These are phyloP conservation scores for Pterostichus niger DNA, from an alignment of 2,888 invertebrate genomes.

Conservation along the genomic window DNA sequence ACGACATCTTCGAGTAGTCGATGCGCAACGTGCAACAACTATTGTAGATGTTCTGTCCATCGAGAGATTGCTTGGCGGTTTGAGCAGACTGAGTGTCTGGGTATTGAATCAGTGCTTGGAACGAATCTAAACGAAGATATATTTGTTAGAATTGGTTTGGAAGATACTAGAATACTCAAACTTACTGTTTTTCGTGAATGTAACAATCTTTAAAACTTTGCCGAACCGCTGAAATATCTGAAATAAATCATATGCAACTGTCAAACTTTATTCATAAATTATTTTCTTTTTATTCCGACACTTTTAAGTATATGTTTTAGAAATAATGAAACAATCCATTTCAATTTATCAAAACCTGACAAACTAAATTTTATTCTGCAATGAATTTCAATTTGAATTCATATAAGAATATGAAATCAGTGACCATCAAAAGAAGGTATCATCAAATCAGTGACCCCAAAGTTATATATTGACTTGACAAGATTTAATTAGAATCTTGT, in stretches of 20 bases:
- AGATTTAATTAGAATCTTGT: not conserved
- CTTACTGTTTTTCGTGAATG: slow-evolving; percentile 99
- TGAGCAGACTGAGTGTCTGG: slow-evolving; percentile 98
- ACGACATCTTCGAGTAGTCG: slow-evolving; percentile 99
- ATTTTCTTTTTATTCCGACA: not conserved
- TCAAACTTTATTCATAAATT: slow-evolving; percentile 41
- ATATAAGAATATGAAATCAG: slow-evolving; percentile 20
- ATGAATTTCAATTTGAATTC: slow-evolving; percentile 36
- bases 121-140: slow-evolving; percentile 86
- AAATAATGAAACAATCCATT: slow-evolving; percentile 29
- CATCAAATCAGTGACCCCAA: not conserved
- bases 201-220: slow-evolving; percentile 99
- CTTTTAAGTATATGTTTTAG: slow-evolving; percentile 3
- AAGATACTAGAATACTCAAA: slow-evolving; percentile 71
- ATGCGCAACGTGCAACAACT: slow-evolving; percentile 99
- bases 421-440: slow-evolving; percentile 25
- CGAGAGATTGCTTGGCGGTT: slow-evolving; percentile 97
- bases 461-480: not conserved
- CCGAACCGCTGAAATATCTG: slow-evolving; percentile 99
- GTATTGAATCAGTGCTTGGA: slow-evolving; percentile 99
- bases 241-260: slow-evolving; percentile 73
- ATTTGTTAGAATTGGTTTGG: not conserved
- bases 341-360: slow-evolving; percentile 32
- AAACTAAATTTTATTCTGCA: slow-evolving; percentile 24
- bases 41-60: slow-evolving; percentile 99